Percentiles rank a stretch among this genome's conserved stretches.
phyloP scores from a whole-genome alignment of 2,797 vertebrate species.

The Pampus argenteus region DNA sequence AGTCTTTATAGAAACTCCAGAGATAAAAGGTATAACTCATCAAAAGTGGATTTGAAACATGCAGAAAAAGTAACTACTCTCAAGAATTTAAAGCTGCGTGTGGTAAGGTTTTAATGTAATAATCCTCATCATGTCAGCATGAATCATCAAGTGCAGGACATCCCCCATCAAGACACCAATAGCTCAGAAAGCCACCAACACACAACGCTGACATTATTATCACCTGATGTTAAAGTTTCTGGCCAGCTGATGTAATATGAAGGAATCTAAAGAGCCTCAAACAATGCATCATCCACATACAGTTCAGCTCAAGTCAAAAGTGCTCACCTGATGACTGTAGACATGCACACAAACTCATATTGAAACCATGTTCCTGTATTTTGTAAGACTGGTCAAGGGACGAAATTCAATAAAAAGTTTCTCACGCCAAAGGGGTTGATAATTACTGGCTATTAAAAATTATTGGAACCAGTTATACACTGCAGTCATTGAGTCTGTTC shows the following conservation, averaged over 20 bases:
- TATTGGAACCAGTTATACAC: no score
- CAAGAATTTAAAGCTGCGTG: conserved; percentile 30
- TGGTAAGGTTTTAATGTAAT: conserved; percentile 29
- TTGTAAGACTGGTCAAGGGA: no score
- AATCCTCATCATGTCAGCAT: conserved; percentile 33
- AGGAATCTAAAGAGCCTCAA: neutral
- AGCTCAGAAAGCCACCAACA: neutral
- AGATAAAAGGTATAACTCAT: conserved; percentile 12
- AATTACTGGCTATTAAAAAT: no score
- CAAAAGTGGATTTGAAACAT: conserved; percentile 28
- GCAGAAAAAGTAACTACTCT: conserved; percentile 8
- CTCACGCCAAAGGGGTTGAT: no score
- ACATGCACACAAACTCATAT: no score
- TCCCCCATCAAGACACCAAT: neutral
- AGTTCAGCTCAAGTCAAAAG: neutral
- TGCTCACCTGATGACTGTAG: no score
- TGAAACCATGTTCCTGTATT: no score
- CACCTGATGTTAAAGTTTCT: neutral
- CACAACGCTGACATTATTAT: neutral
- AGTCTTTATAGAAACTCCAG: neutral
- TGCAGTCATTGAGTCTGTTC: no score
- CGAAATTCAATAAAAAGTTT: no score
- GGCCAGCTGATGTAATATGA: neutral
- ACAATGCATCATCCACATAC: neutral
- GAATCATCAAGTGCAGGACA: conserved; percentile 11